Conservation (phyloP, 30 jellyfish, hydroid and myxozoan genomes). For the Hydractinia echinata region DNA sequence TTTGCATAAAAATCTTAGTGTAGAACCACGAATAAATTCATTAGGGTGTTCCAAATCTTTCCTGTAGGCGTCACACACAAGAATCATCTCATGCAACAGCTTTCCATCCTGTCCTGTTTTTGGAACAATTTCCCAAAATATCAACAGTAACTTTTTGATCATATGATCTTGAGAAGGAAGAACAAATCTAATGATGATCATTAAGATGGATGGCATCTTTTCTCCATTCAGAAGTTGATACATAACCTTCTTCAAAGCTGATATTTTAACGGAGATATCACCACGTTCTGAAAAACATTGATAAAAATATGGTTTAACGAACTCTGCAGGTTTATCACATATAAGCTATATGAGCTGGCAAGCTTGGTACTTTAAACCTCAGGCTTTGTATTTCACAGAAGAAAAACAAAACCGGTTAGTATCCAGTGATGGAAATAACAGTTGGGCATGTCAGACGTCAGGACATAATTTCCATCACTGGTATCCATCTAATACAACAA, state of each 20-base stretch:
- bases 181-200: slow-evolving; percentile 94
- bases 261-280: slow-evolving; percentile 58
- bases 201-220: slow-evolving; percentile 80
- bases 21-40: slow-evolving; percentile 97
- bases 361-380: too few species aligned
- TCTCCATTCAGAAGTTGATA: slow-evolving; percentile 89
- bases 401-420: too few species aligned
- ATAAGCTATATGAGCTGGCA: too few species aligned
- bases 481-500: too few species aligned
- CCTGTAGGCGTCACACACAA: slow-evolving; percentile 99
- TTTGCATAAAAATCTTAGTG: slow-evolving; percentile 91
- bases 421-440: too few species aligned
- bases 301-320: too few species aligned
- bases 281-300: slow-evolving; percentile 68
- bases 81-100: slow-evolving; percentile 96
- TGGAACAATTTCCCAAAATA: slow-evolving; percentile 99
- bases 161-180: slow-evolving; percentile 95
- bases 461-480: too few species aligned
- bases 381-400: too few species aligned
- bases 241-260: slow-evolving; percentile 92
- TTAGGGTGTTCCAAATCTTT: slow-evolving; percentile 98
- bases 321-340: too few species aligned
- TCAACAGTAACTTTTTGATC: slow-evolving; percentile 77
- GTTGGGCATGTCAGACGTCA: too few species aligned
- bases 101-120: slow-evolving; percentile 95